These are phyloP conservation scores for Stenodema calcarata DNA, from an alignment of 2,888 invertebrate genomes.

Conservation along the genomic window DNA sequence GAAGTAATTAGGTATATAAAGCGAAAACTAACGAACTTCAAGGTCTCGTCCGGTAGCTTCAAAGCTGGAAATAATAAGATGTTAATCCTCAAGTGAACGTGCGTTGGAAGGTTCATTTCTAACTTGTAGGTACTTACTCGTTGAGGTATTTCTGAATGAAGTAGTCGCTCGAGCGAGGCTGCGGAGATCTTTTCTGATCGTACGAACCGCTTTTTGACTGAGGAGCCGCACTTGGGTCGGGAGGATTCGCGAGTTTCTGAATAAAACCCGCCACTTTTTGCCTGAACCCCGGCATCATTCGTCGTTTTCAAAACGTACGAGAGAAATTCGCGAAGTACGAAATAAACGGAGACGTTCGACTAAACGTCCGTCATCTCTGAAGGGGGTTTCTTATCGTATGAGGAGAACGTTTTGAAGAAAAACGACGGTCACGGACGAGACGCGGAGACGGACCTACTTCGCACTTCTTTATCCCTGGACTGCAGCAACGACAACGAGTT, in stretches of 20 bases:
- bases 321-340: not conserved
- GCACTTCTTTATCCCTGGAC: not conserved
- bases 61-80: not conserved
- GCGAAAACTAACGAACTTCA: not conserved
- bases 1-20: not conserved
- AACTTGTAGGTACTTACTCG: slow-evolving; percentile 67
- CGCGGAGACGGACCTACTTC: not conserved
- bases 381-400: not conserved
- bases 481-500: not conserved
- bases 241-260: slow-evolving; percentile 73
- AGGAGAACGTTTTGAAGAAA: too few species aligned
- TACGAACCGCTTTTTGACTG: slow-evolving; percentile 13
- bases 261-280: slow-evolving; percentile 76
- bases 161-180: slow-evolving; percentile 63
- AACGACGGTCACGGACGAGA: not conserved
- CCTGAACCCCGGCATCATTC: slow-evolving; percentile 71
- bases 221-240: slow-evolving; percentile 59
- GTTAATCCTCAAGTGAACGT: not conserved
- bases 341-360: not conserved
- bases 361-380: not conserved
- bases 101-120: not conserved
- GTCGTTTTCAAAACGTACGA: not conserved
- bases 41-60: not conserved
- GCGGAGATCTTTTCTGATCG: slow-evolving; percentile 42
- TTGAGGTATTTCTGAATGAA: slow-evolving; percentile 75